Evolutionary conservation across 2,113 vertebrate genomes (phyloP).

Genomic region (Furnarius figulus): DNA sequence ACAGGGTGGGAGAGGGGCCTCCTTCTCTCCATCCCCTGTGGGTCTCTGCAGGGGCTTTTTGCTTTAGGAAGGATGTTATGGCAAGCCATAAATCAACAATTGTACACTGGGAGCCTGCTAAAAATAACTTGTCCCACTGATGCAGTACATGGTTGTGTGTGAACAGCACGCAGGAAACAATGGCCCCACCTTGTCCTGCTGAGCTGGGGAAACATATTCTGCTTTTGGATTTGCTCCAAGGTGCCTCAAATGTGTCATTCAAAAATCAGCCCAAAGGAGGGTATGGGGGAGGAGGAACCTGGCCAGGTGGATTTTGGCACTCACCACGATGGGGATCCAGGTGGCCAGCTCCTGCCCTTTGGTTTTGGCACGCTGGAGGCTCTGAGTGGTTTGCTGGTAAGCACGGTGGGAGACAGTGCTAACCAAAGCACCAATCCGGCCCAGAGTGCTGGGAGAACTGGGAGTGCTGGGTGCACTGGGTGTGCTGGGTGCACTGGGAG

Average conservation of each 20-base stretch:
- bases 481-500: neutral
- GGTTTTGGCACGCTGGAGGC: conserved; percentile 58
- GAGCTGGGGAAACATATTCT: neutral
- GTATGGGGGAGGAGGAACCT: neutral
- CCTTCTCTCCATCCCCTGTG: neutral
- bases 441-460: conserved; percentile 19
- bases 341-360: conserved; percentile 71
- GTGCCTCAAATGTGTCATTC: neutral
- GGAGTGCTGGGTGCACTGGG: neutral
- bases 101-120: neutral
- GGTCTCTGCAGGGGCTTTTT: neutral
- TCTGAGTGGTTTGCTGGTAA: conserved; percentile 66
- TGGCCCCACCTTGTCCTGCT: neutral
- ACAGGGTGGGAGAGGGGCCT: neutral
- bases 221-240: neutral
- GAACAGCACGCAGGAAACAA: neutral
- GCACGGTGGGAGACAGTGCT: conserved; percentile 51
- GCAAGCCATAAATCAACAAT: conserved; percentile 46
- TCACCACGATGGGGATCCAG: conserved; percentile 76
- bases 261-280: neutral
- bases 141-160: neutral
- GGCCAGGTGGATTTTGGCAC: neutral
- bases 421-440: conserved; percentile 64
- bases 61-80: conserved; percentile 18
- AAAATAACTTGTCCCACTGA: conserved; percentile 41